Percentiles rank a stretch among this genome's conserved stretches.
phyloP scores from a whole-genome alignment of 2,113 vertebrate species.

The Toxotes chatareus region DNA sequence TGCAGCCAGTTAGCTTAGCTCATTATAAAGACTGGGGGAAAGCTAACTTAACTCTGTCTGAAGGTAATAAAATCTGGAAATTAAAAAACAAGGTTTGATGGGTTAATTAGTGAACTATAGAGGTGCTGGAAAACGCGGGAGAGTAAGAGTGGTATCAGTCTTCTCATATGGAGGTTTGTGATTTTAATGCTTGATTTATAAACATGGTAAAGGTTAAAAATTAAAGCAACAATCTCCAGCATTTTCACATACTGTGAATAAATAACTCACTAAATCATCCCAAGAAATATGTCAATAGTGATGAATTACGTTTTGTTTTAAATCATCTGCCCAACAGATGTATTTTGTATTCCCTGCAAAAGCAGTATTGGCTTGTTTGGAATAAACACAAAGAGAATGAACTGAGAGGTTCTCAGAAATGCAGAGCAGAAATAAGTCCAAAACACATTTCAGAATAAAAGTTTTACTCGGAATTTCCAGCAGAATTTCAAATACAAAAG shows the following conservation, averaged over 20 bases:
- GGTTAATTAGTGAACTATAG: background rate
- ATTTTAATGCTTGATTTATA: background rate
- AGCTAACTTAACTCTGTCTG: background rate
- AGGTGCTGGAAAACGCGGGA: background rate
- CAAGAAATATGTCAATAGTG: conserved; percentile 28
- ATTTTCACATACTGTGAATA: conserved; percentile 9
- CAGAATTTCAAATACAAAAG: conserved; percentile 75
- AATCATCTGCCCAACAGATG: conserved; percentile 57
- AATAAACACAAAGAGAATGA: conserved; percentile 34
- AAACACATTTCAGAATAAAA: conserved; percentile 61
- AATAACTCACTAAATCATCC: background rate
- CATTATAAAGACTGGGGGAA: background rate
- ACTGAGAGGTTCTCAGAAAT: background rate
- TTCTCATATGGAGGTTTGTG: background rate
- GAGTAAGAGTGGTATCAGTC: background rate
- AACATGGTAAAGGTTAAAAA: background rate
- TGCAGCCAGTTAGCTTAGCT: background rate
- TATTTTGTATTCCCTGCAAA: conserved; percentile 24
- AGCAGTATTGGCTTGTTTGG: conserved; percentile 21
- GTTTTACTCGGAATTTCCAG: conserved; percentile 71
- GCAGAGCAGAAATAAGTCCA: conserved; percentile 31
- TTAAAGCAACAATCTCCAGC: background rate
- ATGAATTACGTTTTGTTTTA: conserved; percentile 34
- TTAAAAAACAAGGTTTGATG: background rate
- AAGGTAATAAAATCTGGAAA: background rate